Conservation (phyloP, 2,113 vertebrate species). For the Odocoileus hemionus region DNA sequence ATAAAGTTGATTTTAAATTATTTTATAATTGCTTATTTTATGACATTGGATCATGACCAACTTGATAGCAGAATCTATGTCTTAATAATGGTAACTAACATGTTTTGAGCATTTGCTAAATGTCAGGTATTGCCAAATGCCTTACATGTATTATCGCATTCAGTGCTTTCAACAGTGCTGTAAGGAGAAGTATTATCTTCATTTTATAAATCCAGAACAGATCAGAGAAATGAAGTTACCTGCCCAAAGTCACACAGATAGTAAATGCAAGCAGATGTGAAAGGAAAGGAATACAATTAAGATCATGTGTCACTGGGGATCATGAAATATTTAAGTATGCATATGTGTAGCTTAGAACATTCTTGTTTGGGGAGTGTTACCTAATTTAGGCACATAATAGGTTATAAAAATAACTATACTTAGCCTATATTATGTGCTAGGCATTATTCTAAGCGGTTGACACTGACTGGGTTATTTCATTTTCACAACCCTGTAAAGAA, state of each 20-base stretch:
- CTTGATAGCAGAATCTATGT: not conserved
- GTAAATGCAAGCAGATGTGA: slow-evolving; percentile 9
- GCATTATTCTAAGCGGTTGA: not conserved
- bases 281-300: not conserved
- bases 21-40: slow-evolving; percentile 25
- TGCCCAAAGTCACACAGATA: not conserved
- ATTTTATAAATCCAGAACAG: not conserved
- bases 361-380: not conserved
- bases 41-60: not conserved
- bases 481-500: not conserved
- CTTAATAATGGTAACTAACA: not conserved
- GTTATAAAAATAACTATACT: not conserved
- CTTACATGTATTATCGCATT: not conserved
- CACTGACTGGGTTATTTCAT: not conserved
- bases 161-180: not conserved
- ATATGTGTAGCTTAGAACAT: not conserved
- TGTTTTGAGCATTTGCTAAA: slow-evolving; percentile 8
- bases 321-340: not conserved
- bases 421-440: not conserved
- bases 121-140: not conserved
- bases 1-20: not conserved
- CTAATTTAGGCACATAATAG: not conserved
- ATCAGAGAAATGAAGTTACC: not conserved
- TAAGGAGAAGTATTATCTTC: not conserved
- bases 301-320: not conserved